These are phyloP conservation scores for Manduca sexta DNA, from an alignment of 1,140 invertebrate species.

Conservation along the genomic window DNA sequence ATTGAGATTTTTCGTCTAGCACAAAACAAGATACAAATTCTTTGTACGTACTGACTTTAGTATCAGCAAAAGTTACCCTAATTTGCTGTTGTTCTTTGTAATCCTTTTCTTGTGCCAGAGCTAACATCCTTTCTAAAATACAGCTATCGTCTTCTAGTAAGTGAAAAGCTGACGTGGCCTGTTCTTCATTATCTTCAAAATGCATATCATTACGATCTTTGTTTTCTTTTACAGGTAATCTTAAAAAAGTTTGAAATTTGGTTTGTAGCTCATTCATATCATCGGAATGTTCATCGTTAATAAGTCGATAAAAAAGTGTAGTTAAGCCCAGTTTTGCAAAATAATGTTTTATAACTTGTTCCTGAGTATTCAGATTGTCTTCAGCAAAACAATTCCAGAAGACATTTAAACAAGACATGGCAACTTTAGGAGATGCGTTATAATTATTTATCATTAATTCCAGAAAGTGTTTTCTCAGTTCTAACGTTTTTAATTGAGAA, in stretches of 20 bases:
- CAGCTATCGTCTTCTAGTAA: constrained; percentile 59
- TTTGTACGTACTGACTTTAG: constrained; percentile 35
- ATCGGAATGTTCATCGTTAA: constrained; percentile 36
- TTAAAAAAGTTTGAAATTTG: constrained; percentile 30
- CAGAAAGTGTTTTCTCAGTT: constrained; percentile 81
- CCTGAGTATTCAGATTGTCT: constrained; percentile 22
- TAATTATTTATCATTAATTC: constrained; percentile 81
- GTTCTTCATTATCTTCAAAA: constrained; percentile 4
- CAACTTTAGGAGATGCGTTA: constrained; percentile 73
- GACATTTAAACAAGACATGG: constrained; percentile 70
- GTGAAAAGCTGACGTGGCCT: constrained; percentile 26
- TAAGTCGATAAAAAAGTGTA: constrained; percentile 44
- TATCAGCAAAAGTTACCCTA: constrained; percentile 54
- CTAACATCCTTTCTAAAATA: constrained; percentile 55
- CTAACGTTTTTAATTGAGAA: constrained; percentile 82
- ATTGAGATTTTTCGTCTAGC: constrained; percentile 52
- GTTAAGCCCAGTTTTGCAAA: constrained; percentile 43
- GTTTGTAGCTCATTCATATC: constrained; percentile 35
- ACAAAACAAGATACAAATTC: constrained; percentile 73
- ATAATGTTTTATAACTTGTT: constrained; percentile 45
- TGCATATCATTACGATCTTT: no score
- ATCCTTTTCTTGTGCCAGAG: constrained; percentile 54
- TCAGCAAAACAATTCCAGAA: constrained; percentile 58
- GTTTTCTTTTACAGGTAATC: constrained; percentile 15
- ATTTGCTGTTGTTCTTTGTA: constrained; percentile 52